These are phyloP conservation scores for Metopia argyrocephala DNA, from an alignment of 2,888 invertebrate genomes.

Conservation along the genomic window DNA sequence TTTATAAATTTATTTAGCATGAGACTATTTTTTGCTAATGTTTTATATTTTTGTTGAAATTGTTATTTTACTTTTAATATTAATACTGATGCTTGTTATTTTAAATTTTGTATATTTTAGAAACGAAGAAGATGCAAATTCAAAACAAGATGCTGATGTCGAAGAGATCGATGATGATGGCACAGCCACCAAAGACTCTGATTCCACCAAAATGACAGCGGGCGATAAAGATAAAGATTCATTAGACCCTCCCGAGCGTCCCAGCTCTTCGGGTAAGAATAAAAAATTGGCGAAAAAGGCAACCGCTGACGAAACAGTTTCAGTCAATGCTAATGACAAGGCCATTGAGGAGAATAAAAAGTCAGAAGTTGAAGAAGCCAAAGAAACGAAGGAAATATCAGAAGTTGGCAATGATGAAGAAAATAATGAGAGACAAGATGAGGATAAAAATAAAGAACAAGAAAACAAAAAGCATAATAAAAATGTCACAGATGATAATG, in stretches of 20 bases:
- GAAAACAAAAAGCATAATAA: conserved; percentile 25
- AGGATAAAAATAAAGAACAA: conserved; percentile 39
- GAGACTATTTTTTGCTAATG: background rate
- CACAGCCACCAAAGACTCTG: conserved; percentile 78
- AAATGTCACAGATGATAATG: conserved; percentile 43
- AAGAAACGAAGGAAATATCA: conserved; percentile 63
- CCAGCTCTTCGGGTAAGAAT: conserved; percentile 79
- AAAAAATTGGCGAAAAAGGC: conserved; percentile 70
- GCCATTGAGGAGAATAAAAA: conserved; percentile 49
- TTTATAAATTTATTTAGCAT: conserved; percentile 27
- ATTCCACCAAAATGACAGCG: conserved; percentile 76
- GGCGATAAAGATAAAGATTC: conserved; percentile 76
- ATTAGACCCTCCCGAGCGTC: conserved; percentile 78
- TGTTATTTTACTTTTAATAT: background rate
- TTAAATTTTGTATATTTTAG: conserved; percentile 65
- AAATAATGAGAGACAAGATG: conserved; percentile 34
- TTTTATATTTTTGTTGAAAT: background rate
- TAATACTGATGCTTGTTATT: background rate
- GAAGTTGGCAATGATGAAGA: conserved; percentile 52
- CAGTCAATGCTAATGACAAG: conserved; percentile 60
- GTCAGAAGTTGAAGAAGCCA: conserved; percentile 59
- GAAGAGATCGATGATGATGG: conserved; percentile 79
- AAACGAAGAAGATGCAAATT: conserved; percentile 78
- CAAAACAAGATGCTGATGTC: conserved; percentile 77
- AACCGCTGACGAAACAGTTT: conserved; percentile 65